Evolutionary conservation across 2,797 vertebrate species (phyloP).

Genomic region (Alosa sapidissima): DNA sequence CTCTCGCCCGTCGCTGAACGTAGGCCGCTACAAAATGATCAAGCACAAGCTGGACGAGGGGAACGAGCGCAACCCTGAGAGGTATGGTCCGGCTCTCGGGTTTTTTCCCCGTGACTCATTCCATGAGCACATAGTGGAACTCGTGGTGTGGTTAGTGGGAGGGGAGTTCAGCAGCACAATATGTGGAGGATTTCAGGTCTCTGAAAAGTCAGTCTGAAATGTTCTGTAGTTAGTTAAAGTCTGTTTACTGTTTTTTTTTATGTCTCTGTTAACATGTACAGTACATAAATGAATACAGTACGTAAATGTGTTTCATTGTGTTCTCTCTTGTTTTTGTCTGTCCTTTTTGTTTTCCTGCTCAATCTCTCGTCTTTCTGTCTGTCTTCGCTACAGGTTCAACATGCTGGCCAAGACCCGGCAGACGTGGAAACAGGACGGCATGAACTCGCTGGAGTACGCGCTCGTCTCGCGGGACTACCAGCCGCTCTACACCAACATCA

Average conservation of each 20-base stretch:
- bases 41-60: slow-evolving; percentile 82
- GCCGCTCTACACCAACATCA: slow-evolving; percentile 82
- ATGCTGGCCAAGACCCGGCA: slow-evolving; percentile 76
- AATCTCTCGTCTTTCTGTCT: not conserved
- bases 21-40: slow-evolving; percentile 84
- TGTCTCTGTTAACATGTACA: not conserved
- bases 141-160: not conserved
- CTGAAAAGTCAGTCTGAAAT: not conserved
- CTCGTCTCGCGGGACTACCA: slow-evolving; percentile 70
- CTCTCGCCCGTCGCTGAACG: slow-evolving; percentile 73
- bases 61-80: slow-evolving; percentile 77
- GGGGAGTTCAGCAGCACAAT: not conserved
- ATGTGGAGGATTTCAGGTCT: not conserved
- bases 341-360: not conserved
- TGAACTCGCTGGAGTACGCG: slow-evolving; percentile 74
- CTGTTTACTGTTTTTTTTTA: not conserved
- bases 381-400: slow-evolving; percentile 71
- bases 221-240: not conserved
- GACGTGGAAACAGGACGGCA: slow-evolving; percentile 76
- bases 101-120: not conserved
- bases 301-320: not conserved
- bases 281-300: no score
- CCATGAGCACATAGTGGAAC: not conserved
- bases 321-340: not conserved
- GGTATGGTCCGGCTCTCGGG: slow-evolving; percentile 56